phyloP scores from a whole-genome alignment of 2,888 invertebrate genomes.

The Drosophila diplacantha region DNA sequence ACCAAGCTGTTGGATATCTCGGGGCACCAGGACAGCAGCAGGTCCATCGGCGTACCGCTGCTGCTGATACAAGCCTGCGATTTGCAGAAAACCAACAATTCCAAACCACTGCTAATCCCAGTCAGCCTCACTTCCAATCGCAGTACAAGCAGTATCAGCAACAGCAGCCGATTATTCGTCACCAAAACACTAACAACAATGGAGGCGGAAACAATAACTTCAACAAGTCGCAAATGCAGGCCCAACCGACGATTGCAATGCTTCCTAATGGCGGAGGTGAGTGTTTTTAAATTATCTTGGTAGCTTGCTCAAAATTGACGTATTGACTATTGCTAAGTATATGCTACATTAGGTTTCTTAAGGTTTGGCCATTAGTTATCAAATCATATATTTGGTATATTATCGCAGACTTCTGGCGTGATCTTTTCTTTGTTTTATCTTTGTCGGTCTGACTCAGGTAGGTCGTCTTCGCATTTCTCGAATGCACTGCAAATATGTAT shows the following conservation, averaged over 20 bases:
- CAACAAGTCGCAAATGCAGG: conserved; percentile 47
- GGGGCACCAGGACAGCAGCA: conserved; percentile 29
- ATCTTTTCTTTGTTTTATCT: neutral
- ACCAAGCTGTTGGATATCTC: conserved; percentile 15
- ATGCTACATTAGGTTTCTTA: neutral
- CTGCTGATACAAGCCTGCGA: conserved; percentile 41
- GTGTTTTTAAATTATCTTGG: conserved; percentile 30
- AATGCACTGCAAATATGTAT: conserved; percentile 47
- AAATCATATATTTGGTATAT: neutral
- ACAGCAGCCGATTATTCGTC: conserved; percentile 40
- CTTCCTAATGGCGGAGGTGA: conserved; percentile 60
- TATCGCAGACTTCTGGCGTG: neutral
- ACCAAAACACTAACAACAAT: conserved; percentile 36
- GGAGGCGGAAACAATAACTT: conserved; percentile 10
- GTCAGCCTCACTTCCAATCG: conserved; percentile 27
- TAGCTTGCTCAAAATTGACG: neutral
- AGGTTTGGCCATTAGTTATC: neutral
- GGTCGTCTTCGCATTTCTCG: conserved; percentile 14
- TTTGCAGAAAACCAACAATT: conserved; percentile 49
- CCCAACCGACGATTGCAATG: conserved; percentile 49
- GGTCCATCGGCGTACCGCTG: conserved; percentile 27
- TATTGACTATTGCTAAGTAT: neutral
- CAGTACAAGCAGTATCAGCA: conserved; percentile 32
- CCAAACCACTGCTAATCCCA: conserved; percentile 41
- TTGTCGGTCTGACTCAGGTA: conserved; percentile 15